Conservation (phyloP, 2,888 invertebrate genomes). For the Panorpa germanica region DNA sequence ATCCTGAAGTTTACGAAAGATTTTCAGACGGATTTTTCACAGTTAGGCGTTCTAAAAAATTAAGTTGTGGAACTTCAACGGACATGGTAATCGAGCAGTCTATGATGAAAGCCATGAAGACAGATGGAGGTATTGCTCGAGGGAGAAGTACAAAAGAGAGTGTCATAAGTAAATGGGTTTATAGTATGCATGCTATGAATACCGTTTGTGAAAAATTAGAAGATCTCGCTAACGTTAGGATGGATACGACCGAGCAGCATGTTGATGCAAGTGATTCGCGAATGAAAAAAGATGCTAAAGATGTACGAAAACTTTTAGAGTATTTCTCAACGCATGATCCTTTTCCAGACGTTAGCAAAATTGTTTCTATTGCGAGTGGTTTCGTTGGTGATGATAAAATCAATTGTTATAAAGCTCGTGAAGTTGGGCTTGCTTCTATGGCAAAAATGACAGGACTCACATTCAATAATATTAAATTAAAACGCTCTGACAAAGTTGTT, state of each 20-base stretch:
- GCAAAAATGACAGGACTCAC: conserved; percentile 17
- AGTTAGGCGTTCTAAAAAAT: conserved; percentile 19
- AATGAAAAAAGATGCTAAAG: conserved; percentile 16
- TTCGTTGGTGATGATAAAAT: conserved; percentile 13
- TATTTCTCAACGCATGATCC: conserved; percentile 19
- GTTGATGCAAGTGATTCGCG: conserved; percentile 20
- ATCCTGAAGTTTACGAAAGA: conserved; percentile 16
- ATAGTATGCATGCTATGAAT: conserved; percentile 17
- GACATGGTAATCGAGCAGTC: conserved; percentile 17
- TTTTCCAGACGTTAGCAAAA: conserved; percentile 13
- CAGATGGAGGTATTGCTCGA: conserved; percentile 21
- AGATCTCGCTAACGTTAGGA: conserved; percentile 16
- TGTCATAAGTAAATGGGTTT: conserved; percentile 21
- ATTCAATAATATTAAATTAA: no score
- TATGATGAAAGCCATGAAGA: conserved; percentile 18
- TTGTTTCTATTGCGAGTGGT: conserved; percentile 12
- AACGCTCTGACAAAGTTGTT: no score
- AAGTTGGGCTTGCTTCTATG: conserved; percentile 16
- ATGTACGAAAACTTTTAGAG: conserved; percentile 16
- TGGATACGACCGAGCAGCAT: conserved; percentile 19
- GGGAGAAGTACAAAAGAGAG: conserved; percentile 20
- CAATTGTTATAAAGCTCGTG: conserved; percentile 14
- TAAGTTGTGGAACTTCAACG: conserved; percentile 18
- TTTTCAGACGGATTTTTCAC: conserved; percentile 19
- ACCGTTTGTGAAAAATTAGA: conserved; percentile 17